Base-by-base conservation (phyloP, 1,140 invertebrate species). In the Eumaeus atala region DNA sequence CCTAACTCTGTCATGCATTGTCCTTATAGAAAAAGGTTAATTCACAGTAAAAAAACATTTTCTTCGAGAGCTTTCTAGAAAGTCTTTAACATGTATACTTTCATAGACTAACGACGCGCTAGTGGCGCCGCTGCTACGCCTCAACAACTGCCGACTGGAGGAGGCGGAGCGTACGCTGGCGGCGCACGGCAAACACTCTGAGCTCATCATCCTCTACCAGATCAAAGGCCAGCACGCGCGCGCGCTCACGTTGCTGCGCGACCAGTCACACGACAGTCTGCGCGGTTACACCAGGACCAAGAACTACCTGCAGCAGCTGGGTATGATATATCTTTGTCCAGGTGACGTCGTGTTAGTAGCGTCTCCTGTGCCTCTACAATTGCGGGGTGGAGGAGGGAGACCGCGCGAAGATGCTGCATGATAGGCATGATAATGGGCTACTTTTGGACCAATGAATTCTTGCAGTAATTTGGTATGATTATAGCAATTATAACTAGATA, bases 171-270 rank as follows among this genome's bases (percentile, higher is more conserved):
- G 93, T 64, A 95, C 95, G 7, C 87, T 99, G 4, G 91, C 94
- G 58, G 92, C 94, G 65, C 91, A 96, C 78, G 92, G 95, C 56
- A 98, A 98, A 85, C 94, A 94, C 66, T 94, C 92, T 59, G 98
- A 99, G 84, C 89, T 99, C 0, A 96, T 99, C 57, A 98, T 99
- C 70, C 88, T 99, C 9, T 99, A 99, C 83, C 93, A 98, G 79
- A 96, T 93, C 0, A 98, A 98, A 89, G 95, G 93, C 3, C 91
- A 96, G 61, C 97, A 99, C 80, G 92, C 92, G 54, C 95, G 96
- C 86, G 98, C 97, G 11, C 89, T 99, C 4, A 95, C 97, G 72
- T 81, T 98, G 47, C 83, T 99, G 9, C 91, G 94, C 66, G 92
- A 94, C 48, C 95, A 98, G 75, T 91, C 95, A 9, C 94, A 95